Base-by-base conservation (phyloP, 1,140 invertebrate genomes). In the Vollenhovia emeryi region DNA sequence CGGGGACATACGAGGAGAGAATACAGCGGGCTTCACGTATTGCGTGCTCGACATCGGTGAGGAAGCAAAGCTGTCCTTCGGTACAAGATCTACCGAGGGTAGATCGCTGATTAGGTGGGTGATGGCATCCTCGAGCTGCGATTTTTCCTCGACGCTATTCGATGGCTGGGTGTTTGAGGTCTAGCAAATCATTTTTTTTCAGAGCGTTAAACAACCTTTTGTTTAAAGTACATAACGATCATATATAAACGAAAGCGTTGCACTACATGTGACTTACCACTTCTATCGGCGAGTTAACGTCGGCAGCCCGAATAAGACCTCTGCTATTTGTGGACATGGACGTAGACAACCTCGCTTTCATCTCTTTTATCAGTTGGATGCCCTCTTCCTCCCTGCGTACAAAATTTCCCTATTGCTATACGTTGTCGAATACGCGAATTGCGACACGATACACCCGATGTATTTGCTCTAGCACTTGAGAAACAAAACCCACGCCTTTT, bases 321-420 rank as follows among this genome's bases (percentile, higher is more conserved):
- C 9, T 74, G 15, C 33, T 79, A 1, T 40, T 24, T 36, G 85
- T 80, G 7, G 84, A 86, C 5, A 97, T 95, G 45, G 95, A 95
- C 15, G 96, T 96, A 0, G 96, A 96, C 91, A 96, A 97, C 88
- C 96, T 96, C 75, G 95, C 95, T 92, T 97, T 97, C 97, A 98
- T 98, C 76, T 97, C 95, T 68, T 95, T 94, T 0, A 97, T 96
- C 0, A 97, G 94, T 9, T 96, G 93, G 74, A 96, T 95, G 24
- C 97, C 97, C 91, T 98, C 97, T 59, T 96, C 95, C 88, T 97
- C 96, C 43, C 95, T 95, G 79, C 30, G 91, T 84, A 71, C 55
- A 83, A 86, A 86, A 21, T 40, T 74, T 75, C 13, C 4, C 24
- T 13, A 69, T 71, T 75, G 0, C 8, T 52, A 21, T 21, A 13